Evolutionary conservation across 1,140 invertebrate species (phyloP).

Genomic region (Alviniconcha marisindica): DNA sequence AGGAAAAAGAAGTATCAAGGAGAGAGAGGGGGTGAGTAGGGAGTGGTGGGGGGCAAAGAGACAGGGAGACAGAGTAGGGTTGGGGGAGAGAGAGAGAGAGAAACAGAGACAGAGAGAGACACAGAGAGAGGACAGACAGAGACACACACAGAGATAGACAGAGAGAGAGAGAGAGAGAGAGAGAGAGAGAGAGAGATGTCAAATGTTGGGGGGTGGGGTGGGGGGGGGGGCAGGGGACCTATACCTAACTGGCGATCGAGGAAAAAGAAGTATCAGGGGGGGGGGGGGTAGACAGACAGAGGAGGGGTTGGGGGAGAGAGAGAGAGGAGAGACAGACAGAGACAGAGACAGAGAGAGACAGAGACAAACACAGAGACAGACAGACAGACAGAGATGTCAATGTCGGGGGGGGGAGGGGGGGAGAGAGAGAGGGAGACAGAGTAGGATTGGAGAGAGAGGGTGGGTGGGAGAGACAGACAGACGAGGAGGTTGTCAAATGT

Average conservation of each 20-base stretch:
- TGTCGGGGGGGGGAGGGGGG: not conserved
- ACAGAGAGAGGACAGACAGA: too few species aligned
- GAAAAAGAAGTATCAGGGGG: not conserved
- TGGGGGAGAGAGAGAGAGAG: conserved; percentile 28
- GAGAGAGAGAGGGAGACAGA: not conserved
- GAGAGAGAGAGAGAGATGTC: not conserved
- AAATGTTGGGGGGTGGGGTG: not conserved
- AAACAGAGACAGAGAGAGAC: conserved; percentile 19
- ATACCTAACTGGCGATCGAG: not conserved
- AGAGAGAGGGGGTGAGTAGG: conserved; percentile 5
- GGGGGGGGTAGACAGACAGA: not conserved
- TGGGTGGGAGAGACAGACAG: conserved; percentile 30
- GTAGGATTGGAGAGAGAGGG: not conserved
- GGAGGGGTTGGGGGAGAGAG: conserved; percentile 13
- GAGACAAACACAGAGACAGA: not conserved
- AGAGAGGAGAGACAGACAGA: not conserved
- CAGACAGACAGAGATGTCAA: not conserved
- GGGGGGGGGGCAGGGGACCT: not conserved
- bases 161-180: not conserved
- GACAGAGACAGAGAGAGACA: conserved; percentile 14
- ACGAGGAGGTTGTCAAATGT: not conserved
- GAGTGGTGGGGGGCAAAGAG: not conserved
- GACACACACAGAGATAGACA: too few species aligned
- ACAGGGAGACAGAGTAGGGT: not conserved
- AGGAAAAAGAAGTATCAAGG: not conserved